Base-by-base conservation (phyloP, 2,797 vertebrate genomes). In the Phylloscopus collybita region DNA sequence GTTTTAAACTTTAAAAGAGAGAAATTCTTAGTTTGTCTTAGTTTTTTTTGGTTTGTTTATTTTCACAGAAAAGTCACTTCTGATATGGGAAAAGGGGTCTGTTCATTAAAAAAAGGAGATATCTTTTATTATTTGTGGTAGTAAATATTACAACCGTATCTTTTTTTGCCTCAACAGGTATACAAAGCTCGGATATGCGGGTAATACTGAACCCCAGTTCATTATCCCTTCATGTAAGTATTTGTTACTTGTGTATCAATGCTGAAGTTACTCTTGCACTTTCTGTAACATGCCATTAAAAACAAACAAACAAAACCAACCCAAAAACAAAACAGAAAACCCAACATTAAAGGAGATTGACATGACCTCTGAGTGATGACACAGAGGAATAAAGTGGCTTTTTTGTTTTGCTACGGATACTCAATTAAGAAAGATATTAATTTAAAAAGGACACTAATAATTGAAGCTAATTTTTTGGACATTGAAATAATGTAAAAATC, bases 151-250 rank as follows among this genome's bases (percentile, higher is more conserved):
- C 49, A 90, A 86, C 22, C 4, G 11, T 27, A 15, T 78, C 2
- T 6, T 66, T 79, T 81, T 86, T 84, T 95, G 6, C 82, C 92
- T 98, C 98, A 3, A 75, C 97, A 99, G 99, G 86, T 99, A 99
- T 97, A 99, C 99, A 93, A 99, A 99, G 97, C 97, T 99, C 23
- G 99, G 99, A 74, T 99, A 99, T 98, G 99, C 99, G 72, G 99
- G 99, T 96, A 99, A 99, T 97, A 99, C 99, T 73, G 99, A 99
- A 81, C 99, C 99, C 78, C 99, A 99, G 98, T 99, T 99, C 98
- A 99, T 99, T 96, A 98, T 99, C 97, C 99, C 99, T 89, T 99
- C 99, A 97, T 99, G 99, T 99, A 98, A 99, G 99, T 99, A 97
- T 78, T 69, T 84, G 16, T 82, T 83, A 18, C 40, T 70, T 53